These are phyloP conservation scores for Hippasteria phrygiana DNA, from an alignment of 53 echinoderm and acorn worm species.

Conservation along the genomic window DNA sequence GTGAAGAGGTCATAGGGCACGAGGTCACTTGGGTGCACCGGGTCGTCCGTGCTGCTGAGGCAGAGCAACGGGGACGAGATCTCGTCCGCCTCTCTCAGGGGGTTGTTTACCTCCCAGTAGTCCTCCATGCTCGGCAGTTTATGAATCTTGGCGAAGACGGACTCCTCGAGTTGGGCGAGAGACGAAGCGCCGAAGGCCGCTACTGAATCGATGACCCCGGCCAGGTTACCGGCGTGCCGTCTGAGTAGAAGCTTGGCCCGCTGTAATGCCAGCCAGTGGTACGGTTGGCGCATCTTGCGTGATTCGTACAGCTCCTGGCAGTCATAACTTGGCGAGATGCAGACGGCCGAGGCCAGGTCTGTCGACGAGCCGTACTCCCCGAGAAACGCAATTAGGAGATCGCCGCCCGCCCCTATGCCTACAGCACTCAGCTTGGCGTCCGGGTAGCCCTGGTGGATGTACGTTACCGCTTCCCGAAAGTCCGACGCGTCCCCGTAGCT, in stretches of 20 bases:
- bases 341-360: slow-evolving; percentile 79
- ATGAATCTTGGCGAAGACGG: slow-evolving; percentile 70
- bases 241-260: slow-evolving; percentile 74
- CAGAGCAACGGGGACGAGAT: slow-evolving; percentile 90
- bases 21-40: slow-evolving; percentile 65
- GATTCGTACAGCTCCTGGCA: slow-evolving; percentile 53
- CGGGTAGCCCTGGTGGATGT: slow-evolving; percentile 65
- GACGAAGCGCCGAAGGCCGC: slow-evolving; percentile 73
- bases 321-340: slow-evolving; percentile 88
- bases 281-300: slow-evolving; percentile 39
- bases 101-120: slow-evolving; percentile 91
- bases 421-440: slow-evolving; percentile 69
- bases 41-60: slow-evolving; percentile 88
- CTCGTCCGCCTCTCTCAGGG: slow-evolving; percentile 89
- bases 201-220: slow-evolving; percentile 71
- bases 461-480: slow-evolving; percentile 80
- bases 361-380: slow-evolving; percentile 94
- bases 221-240: slow-evolving; percentile 69
- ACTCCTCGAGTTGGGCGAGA: slow-evolving; percentile 64
- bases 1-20: slow-evolving; percentile 91
- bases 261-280: slow-evolving; percentile 87
- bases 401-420: slow-evolving; percentile 78
- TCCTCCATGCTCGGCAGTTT: slow-evolving; percentile 68
- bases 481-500: slow-evolving; percentile 88
- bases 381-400: slow-evolving; percentile 82